A percentile compares a stretch with the other conserved stretches of the same genome.
These are phyloP conservation scores for Tenualosa ilisha DNA, from an alignment of 2,797 vertebrate species.

Conservation along the genomic window DNA sequence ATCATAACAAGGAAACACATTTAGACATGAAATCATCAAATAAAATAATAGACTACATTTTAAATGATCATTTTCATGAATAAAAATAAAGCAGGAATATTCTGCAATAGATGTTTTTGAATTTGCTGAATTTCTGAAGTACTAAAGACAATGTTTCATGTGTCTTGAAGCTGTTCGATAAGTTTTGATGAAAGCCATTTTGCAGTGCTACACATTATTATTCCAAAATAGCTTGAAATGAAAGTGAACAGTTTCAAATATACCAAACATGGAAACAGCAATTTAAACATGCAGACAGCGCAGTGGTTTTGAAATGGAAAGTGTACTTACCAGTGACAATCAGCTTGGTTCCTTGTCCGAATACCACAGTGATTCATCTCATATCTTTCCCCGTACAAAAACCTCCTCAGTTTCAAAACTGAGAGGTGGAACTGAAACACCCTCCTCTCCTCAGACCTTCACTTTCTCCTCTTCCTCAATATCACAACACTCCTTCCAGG, in stretches of 20 bases:
- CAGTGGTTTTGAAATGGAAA: neutral
- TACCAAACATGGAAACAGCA: neutral
- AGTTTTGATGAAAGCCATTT: too few relatives aligned
- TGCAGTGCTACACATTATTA: neutral
- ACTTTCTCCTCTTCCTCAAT: neutral
- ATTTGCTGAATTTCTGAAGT: too few relatives aligned
- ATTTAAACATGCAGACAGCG: neutral
- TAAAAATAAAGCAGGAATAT: too few relatives aligned
- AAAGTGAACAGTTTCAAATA: neutral
- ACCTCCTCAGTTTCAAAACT: constrained; percentile 55
- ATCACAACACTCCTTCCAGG: neutral
- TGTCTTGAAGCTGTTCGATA: too few relatives aligned
- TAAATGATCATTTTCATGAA: too few relatives aligned
- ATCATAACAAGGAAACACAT: too few relatives aligned
- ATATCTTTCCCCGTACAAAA: constrained; percentile 59
- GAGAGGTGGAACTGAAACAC: constrained; percentile 54
- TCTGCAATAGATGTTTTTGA: too few relatives aligned
- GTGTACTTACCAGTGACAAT: constrained; percentile 59
- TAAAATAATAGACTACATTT: too few relatives aligned
- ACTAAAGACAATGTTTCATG: too few relatives aligned
- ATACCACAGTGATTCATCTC: constrained; percentile 70
- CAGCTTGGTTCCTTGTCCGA: constrained; percentile 68
- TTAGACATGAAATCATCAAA: too few relatives aligned
- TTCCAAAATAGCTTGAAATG: neutral
- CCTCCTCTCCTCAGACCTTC: constrained; percentile 31